Conservation (phyloP, 2,888 invertebrate species). For the Asteroscopus sphinx region DNA sequence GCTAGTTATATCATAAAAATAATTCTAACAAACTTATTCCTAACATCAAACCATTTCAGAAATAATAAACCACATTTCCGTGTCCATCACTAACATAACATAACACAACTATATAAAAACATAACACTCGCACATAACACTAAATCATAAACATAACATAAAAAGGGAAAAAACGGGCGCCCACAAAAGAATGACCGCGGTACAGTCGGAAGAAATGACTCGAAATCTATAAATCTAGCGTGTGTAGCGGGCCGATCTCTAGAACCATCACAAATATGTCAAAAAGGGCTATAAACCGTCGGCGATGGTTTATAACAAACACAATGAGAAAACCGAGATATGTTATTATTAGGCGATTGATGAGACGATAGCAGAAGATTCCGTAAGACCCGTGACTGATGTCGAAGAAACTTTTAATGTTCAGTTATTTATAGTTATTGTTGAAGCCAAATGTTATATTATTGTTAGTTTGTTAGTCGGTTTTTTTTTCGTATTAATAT, state of each 20-base stretch:
- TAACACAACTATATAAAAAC: conserved; percentile 51
- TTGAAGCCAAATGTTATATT: conserved; percentile 57
- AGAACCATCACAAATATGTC: conserved; percentile 88
- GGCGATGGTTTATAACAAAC: conserved; percentile 81
- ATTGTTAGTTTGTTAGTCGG: conserved; percentile 48
- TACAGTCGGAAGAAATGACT: conserved; percentile 67
- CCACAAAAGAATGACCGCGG: conserved; percentile 73
- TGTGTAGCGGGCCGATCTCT: conserved; percentile 68
- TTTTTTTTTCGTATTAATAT: conserved; percentile 48
- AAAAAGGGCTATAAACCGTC: conserved; percentile 83
- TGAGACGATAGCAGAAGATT: conserved; percentile 60
- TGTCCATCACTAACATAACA: conserved; percentile 47
- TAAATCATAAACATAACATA: conserved; percentile 64
- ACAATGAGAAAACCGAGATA: conserved; percentile 77
- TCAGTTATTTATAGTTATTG: conserved; percentile 58
- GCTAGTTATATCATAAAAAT: no score
- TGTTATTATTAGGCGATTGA: conserved; percentile 72
- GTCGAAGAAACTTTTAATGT: conserved; percentile 55
- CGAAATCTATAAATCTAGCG: conserved; percentile 74
- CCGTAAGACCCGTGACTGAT: conserved; percentile 60
- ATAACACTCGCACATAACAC: conserved; percentile 56
- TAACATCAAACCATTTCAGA: conserved; percentile 18
- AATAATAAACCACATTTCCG: conserved; percentile 39
- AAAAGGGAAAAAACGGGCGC: conserved; percentile 50
- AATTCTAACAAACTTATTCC: no score